phyloP scores from a whole-genome alignment of 2,797 vertebrate genomes.

The Rhinella marina region DNA sequence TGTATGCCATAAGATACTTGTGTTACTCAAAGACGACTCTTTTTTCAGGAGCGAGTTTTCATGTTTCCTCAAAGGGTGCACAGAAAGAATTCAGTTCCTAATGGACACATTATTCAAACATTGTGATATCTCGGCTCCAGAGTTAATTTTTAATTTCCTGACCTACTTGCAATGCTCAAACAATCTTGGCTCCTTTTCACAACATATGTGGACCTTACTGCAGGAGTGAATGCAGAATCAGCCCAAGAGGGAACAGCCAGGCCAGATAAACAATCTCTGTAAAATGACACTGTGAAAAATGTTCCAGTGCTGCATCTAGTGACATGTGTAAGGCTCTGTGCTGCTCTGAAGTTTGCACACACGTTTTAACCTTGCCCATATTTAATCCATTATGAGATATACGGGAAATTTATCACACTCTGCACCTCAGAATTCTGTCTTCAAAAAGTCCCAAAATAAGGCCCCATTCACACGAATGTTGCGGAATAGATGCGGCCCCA shows the following conservation, averaged over 20 bases:
- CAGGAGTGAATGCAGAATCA: constrained; percentile 67
- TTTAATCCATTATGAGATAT: not conserved
- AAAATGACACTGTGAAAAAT: constrained; percentile 65
- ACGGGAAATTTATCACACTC: too few species aligned
- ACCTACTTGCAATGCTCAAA: constrained; percentile 69
- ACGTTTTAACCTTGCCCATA: constrained; percentile 38
- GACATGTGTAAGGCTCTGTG: not conserved
- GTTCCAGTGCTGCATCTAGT: constrained; percentile 56
- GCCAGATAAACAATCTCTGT: constrained; percentile 66
- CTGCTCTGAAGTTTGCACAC: constrained; percentile 58
- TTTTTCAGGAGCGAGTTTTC: constrained; percentile 50
- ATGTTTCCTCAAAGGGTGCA: constrained; percentile 41
- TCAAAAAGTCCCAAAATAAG: too few species aligned
- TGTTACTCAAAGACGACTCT: constrained; percentile 11
- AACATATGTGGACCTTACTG: constrained; percentile 66
- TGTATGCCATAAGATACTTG: constrained; percentile 9
- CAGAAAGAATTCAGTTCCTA: constrained; percentile 63
- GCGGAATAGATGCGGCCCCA: too few species aligned
- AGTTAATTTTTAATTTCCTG: constrained; percentile 78
- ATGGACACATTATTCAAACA: constrained; percentile 66
- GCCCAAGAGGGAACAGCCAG: constrained; percentile 66
- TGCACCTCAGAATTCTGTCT: too few species aligned
- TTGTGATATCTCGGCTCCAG: constrained; percentile 72
- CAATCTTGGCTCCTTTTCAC: constrained; percentile 65
- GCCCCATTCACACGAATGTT: too few species aligned